A percentile compares a stretch with the other conserved stretches of the same genome.
Evolutionary conservation across 2,113 vertebrate species (phyloP).

Genomic region (Oceanodroma tethys): DNA sequence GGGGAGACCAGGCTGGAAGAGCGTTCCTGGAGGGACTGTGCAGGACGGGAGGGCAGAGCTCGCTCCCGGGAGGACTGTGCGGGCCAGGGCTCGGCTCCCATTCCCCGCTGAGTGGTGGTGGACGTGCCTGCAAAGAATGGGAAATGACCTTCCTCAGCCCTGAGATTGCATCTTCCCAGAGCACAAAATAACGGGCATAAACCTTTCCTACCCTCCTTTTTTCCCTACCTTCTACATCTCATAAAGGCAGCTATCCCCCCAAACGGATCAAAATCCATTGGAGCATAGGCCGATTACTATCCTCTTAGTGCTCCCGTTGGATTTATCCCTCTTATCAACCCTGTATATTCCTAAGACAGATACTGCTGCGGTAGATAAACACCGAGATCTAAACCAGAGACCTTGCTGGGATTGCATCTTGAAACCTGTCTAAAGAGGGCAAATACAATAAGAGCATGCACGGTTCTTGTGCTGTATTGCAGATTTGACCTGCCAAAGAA

Average conservation of each 20-base stretch:
- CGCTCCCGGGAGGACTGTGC: fast-evolving
- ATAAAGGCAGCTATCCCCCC: background rate
- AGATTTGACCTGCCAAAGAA: background rate
- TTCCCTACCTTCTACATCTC: background rate
- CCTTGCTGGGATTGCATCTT: background rate
- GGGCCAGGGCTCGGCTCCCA: background rate
- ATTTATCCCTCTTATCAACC: background rate
- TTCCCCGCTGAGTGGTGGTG: fast-evolving
- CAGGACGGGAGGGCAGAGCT: fast-evolving
- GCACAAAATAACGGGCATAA: background rate
- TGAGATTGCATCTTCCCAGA: background rate
- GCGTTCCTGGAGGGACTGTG: background rate
- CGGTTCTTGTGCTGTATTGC: fast-evolving
- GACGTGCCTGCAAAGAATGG: background rate
- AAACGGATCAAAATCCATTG: background rate
- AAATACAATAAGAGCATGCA: background rate
- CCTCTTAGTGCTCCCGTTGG: background rate
- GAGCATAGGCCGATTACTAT: background rate
- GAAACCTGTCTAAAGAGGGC: background rate
- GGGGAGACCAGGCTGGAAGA: background rate
- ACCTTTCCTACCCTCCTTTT: background rate
- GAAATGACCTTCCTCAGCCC: background rate
- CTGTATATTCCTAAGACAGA: background rate
- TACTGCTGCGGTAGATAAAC: background rate
- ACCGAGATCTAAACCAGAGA: constrained; percentile 24